Evolutionary conservation across 2,888 invertebrate genomes (phyloP).

Genomic region (Toxonevra muliebris): DNA sequence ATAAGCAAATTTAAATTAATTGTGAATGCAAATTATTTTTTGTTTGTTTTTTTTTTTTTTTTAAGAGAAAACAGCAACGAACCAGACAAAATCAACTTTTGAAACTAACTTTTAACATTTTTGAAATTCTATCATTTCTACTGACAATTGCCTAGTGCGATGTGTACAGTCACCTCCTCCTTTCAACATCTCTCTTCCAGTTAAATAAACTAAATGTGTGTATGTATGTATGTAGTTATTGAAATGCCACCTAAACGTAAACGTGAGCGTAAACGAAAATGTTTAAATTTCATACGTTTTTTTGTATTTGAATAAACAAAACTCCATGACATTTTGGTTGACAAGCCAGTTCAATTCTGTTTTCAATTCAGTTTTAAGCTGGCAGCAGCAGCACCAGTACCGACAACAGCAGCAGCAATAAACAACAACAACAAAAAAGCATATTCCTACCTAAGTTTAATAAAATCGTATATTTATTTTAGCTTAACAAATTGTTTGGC

Average conservation of each 20-base stretch:
- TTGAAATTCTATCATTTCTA: too few relatives aligned
- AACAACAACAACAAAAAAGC: conserved; percentile 1
- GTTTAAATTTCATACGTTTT: conserved; percentile 11
- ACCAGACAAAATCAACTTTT: too few relatives aligned
- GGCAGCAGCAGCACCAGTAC: too few relatives aligned
- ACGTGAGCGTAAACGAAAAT: conserved; percentile 14
- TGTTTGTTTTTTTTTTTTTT: too few relatives aligned
- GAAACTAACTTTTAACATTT: too few relatives aligned
- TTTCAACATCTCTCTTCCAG: neutral
- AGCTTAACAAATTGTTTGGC: conserved; percentile 24
- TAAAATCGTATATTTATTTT: neutral
- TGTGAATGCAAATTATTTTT: too few relatives aligned
- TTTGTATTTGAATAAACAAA: conserved; percentile 27
- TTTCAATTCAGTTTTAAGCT: neutral
- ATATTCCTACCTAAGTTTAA: neutral
- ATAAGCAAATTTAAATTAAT: too few relatives aligned
- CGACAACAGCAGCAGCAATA: neutral
- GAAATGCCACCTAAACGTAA: conserved; percentile 33
- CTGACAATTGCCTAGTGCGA: too few relatives aligned
- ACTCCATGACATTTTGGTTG: conserved; percentile 43
- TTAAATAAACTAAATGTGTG: conserved; percentile 14
- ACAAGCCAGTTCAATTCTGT: conserved; percentile 37
- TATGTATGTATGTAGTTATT: conserved; percentile 25
- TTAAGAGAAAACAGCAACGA: too few relatives aligned
- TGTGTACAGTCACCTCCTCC: too few relatives aligned